phyloP scores from a whole-genome alignment of 1,140 invertebrate species.

The Fopius arisanus region DNA sequence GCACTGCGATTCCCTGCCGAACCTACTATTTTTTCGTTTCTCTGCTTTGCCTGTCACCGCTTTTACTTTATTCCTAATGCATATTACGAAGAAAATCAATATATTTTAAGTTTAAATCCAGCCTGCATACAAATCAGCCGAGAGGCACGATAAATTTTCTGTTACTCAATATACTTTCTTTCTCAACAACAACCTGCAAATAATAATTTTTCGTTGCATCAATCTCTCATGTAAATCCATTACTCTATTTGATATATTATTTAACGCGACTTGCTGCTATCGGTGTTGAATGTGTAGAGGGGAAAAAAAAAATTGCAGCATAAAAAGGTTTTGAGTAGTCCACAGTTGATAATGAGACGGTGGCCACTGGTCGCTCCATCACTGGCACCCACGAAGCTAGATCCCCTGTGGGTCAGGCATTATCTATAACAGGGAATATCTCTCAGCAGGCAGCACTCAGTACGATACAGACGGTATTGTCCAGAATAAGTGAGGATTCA shows the following conservation, averaged over 20 bases:
- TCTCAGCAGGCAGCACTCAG: conserved; percentile 42
- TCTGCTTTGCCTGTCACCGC: conserved; percentile 8
- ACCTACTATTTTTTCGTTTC: conserved; percentile 21
- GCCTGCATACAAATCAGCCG: background rate
- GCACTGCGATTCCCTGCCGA: conserved; percentile 35
- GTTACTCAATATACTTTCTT: background rate
- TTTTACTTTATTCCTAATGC: conserved; percentile 1
- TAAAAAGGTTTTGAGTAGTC: conserved; percentile 35
- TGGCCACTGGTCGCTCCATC: conserved; percentile 36
- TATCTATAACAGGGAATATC: conserved; percentile 38
- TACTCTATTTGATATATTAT: background rate
- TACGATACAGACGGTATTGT: conserved; percentile 60
- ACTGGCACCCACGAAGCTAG: conserved; percentile 45
- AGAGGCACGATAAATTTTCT: background rate
- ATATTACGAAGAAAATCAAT: background rate
- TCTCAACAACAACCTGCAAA: background rate
- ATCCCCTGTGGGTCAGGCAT: conserved; percentile 40
- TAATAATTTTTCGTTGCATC: conserved; percentile 4
- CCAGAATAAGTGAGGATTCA: conserved; percentile 70
- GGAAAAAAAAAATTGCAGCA: background rate
- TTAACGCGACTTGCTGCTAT: background rate
- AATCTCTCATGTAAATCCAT: background rate
- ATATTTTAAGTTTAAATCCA: background rate
- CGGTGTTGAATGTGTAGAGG: background rate
- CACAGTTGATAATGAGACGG: conserved; percentile 45